Evolutionary conservation across 2,113 vertebrate species (phyloP).

Genomic region (Pandion haliaetus): DNA sequence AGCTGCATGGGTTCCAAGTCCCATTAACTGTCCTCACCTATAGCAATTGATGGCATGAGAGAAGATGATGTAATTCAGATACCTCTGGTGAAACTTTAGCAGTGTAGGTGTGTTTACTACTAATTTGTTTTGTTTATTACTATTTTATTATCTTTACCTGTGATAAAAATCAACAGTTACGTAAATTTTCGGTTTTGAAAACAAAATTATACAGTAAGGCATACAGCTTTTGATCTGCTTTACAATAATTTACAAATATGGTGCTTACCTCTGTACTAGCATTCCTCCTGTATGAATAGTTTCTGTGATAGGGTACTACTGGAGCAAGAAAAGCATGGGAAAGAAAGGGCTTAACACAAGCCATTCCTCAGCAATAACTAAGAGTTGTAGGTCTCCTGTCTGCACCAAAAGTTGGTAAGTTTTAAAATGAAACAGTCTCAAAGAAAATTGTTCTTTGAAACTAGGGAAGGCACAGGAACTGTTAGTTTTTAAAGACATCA

Average conservation of each 20-base stretch:
- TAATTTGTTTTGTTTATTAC: background rate
- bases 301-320: background rate
- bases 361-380: background rate
- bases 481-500: background rate
- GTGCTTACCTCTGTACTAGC: background rate
- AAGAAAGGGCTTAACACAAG: background rate
- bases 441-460: background rate
- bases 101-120: background rate
- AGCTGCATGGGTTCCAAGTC: background rate
- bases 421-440: background rate
- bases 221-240: background rate
- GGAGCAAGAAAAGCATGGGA: background rate
- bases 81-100: background rate
- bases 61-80: background rate
- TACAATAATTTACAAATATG: background rate
- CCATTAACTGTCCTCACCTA: background rate
- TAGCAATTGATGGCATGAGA: background rate
- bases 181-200: background rate
- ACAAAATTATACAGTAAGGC: background rate
- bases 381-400: background rate
- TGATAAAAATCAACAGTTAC: background rate
- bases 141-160: background rate
- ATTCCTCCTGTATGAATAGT: background rate
- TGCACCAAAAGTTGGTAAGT: background rate
- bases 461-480: background rate